These are phyloP conservation scores for Drosophila orosa DNA, from an alignment of 1,140 invertebrate species.

Conservation along the genomic window DNA sequence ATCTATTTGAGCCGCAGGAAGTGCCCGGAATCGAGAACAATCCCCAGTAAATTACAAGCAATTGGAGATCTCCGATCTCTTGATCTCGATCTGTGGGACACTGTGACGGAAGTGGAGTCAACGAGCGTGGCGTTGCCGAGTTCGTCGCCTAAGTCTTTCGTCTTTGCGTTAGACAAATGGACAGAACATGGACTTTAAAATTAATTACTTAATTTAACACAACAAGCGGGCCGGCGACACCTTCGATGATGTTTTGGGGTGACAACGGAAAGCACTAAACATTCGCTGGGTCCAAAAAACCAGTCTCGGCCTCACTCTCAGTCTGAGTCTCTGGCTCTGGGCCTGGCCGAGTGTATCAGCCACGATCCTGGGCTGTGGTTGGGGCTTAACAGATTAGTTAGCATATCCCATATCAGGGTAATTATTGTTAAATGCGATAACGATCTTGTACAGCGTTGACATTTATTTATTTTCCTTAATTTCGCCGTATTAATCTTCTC, in stretches of 20 bases:
- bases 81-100: slow-evolving; percentile 28
- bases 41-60: slow-evolving; percentile 67
- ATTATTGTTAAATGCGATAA: slow-evolving; percentile 84
- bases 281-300: slow-evolving; percentile 52
- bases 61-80: slow-evolving; percentile 44
- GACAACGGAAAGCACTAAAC: slow-evolving; percentile 77
- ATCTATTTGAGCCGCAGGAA: slow-evolving; percentile 67
- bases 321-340: slow-evolving; percentile 5
- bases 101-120: slow-evolving; percentile 68
- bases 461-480: slow-evolving; percentile 85
- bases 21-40: slow-evolving; percentile 40
- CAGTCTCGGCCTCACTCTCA: slow-evolving; percentile 32
- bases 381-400: slow-evolving; percentile 84
- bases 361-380: slow-evolving; percentile 45
- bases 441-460: slow-evolving; percentile 84
- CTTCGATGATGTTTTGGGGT: slow-evolving; percentile 62
- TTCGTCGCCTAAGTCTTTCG: slow-evolving; percentile 75
- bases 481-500: slow-evolving; percentile 84
- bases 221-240: slow-evolving; percentile 70
- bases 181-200: slow-evolving; percentile 77
- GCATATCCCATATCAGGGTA: slow-evolving; percentile 84
- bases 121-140: slow-evolving; percentile 51
- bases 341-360: slow-evolving; percentile 13
- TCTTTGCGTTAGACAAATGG: slow-evolving; percentile 67
- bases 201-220: slow-evolving; percentile 84